These are phyloP conservation scores for Rotaria sp. DNA, from an alignment of 2,888 invertebrate genomes.

Conservation along the genomic window DNA sequence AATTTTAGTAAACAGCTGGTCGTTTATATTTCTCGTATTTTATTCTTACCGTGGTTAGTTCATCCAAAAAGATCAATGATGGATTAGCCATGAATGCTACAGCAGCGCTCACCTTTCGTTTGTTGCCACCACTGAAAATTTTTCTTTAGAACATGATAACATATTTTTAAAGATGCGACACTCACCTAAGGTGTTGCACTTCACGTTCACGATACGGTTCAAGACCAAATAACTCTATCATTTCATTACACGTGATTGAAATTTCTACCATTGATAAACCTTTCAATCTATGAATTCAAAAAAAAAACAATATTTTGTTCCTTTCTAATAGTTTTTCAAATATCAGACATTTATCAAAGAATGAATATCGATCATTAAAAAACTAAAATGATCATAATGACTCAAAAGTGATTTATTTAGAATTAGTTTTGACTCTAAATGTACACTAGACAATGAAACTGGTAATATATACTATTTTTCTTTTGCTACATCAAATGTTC, in stretches of 20 bases:
- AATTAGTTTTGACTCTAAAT: no score
- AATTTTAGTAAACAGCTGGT: no score
- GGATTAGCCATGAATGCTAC: conserved; percentile 56
- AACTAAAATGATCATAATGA: conserved; percentile 45
- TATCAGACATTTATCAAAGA: no score
- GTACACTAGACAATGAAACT: no score
- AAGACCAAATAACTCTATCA: conserved; percentile 48
- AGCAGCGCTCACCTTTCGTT: conserved; percentile 56
- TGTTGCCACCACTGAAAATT: conserved; percentile 54
- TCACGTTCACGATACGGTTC: conserved; percentile 46
- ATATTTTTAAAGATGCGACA: neutral
- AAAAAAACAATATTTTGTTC: no score
- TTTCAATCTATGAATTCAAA: conserved; percentile 45
- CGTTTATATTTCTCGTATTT: neutral
- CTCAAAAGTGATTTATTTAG: neutral
- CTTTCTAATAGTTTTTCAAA: conserved; percentile 52
- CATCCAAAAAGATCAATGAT: conserved; percentile 54
- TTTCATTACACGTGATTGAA: conserved; percentile 46
- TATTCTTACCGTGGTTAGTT: conserved; percentile 51
- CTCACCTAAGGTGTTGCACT: conserved; percentile 37
- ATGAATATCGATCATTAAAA: no score
- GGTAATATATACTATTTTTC: no score
- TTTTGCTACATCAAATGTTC: no score
- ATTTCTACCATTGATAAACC: conserved; percentile 47
- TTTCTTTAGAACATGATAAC: neutral